phyloP scores from a whole-genome alignment of 2,113 vertebrate genomes.

The Stigmatopora nigra region DNA sequence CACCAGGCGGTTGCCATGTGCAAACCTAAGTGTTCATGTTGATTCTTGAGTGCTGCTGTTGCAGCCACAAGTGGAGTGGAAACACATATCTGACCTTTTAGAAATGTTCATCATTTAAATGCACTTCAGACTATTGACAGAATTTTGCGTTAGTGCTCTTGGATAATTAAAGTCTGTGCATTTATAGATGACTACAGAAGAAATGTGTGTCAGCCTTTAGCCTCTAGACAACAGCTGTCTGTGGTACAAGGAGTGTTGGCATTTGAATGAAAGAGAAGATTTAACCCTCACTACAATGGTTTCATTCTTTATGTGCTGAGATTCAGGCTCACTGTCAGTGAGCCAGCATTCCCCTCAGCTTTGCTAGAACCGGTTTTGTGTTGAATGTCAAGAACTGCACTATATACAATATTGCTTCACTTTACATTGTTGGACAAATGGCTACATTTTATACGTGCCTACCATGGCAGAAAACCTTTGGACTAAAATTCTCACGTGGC shows the following conservation, averaged over 20 bases:
- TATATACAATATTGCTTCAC: too few species aligned
- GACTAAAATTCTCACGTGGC: too few species aligned
- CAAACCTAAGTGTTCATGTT: background rate
- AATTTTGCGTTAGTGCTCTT: background rate
- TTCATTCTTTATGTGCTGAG: constrained; percentile 45
- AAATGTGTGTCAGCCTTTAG: constrained; percentile 26
- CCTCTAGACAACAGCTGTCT: constrained; percentile 48
- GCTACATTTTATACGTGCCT: too few species aligned
- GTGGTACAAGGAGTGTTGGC: constrained; percentile 16
- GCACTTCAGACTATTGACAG: constrained; percentile 8
- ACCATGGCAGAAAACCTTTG: too few species aligned
- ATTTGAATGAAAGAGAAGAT: constrained; percentile 25
- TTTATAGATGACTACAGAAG: constrained; percentile 5
- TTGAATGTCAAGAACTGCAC: constrained; percentile 39
- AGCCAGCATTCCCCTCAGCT: constrained; percentile 48
- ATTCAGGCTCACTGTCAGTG: constrained; percentile 31
- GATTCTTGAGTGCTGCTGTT: background rate
- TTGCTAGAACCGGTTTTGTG: constrained; percentile 32
- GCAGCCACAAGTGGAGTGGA: background rate
- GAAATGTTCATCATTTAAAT: constrained; percentile 20
- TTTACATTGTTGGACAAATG: too few species aligned
- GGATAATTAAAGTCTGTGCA: constrained; percentile 28
- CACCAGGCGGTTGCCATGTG: background rate
- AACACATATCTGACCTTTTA: constrained; percentile 1
- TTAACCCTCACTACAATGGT: constrained; percentile 42